phyloP scores from a whole-genome alignment of 2,888 invertebrate species.

The Trissoscelio sp. region DNA sequence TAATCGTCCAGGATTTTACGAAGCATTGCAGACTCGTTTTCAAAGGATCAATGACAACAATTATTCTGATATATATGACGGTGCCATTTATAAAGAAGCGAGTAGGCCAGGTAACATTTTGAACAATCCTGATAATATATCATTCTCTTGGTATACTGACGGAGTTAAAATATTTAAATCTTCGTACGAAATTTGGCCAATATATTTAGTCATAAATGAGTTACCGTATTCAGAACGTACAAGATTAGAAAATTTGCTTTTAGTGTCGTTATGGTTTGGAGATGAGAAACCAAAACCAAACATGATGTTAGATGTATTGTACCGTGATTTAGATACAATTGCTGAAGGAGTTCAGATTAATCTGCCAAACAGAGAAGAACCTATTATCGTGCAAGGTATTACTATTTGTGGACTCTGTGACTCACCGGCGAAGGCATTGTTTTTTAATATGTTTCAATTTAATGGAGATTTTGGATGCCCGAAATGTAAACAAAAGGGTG shows the following conservation, averaged over 20 bases:
- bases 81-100: slow-evolving; percentile 16
- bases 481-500: slow-evolving; percentile 25
- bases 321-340: not conserved
- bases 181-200: slow-evolving; percentile 10
- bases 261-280: slow-evolving; percentile 64
- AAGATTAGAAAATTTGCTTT: slow-evolving; percentile 58
- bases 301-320: slow-evolving; percentile 36
- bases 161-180: slow-evolving; percentile 15
- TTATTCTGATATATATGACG: slow-evolving; percentile 21
- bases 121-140: slow-evolving; percentile 10
- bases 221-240: slow-evolving; percentile 10
- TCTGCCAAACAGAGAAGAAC: not conserved
- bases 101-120: not conserved
- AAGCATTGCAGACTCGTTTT: not conserved
- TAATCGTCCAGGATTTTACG: slow-evolving; percentile 13
- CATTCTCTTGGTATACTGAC: slow-evolving; percentile 69
- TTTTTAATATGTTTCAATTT: slow-evolving; percentile 33
- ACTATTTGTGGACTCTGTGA: slow-evolving; percentile 29
- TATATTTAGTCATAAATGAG: slow-evolving; percentile 30
- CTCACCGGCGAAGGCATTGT: slow-evolving; percentile 14
- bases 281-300: slow-evolving; percentile 59
- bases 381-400: slow-evolving; percentile 15
- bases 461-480: slow-evolving; percentile 34
- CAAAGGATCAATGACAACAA: not conserved
- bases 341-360: slow-evolving; percentile 4